Evolutionary conservation across 2,113 vertebrate species (phyloP).

Genomic region (Phalacrocorax aristotelis): DNA sequence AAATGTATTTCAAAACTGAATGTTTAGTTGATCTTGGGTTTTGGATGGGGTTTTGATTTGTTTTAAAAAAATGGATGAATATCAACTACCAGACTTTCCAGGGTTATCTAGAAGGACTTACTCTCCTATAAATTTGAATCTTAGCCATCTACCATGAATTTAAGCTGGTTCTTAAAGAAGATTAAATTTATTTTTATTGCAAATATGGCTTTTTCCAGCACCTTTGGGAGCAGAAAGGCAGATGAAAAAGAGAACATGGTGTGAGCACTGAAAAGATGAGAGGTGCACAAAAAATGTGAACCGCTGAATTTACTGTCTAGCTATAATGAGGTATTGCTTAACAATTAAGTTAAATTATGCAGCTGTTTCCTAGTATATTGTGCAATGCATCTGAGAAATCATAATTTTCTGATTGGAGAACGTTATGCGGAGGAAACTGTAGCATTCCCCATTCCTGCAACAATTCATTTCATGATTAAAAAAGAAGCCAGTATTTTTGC

Average conservation of each 20-base stretch:
- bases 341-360: slow-evolving; percentile 78
- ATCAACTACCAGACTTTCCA: background rate
- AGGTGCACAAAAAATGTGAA: slow-evolving; percentile 39
- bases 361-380: slow-evolving; percentile 70
- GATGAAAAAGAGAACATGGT: background rate
- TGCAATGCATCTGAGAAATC: slow-evolving; percentile 61
- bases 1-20: background rate
- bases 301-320: slow-evolving; percentile 61
- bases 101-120: background rate
- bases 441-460: slow-evolving; percentile 44
- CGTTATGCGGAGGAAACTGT: slow-evolving; percentile 53
- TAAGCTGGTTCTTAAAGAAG: background rate
- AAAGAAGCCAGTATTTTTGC: slow-evolving; percentile 59
- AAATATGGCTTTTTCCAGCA: slow-evolving; percentile 9
- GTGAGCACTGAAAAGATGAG: slow-evolving; percentile 1
- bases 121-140: background rate
- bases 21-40: background rate
- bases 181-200: slow-evolving; percentile 1
- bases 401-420: slow-evolving; percentile 57
- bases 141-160: background rate
- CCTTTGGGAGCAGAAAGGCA: background rate
- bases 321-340: slow-evolving; percentile 68
- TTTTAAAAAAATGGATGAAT: background rate
- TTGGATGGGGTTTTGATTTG: background rate
- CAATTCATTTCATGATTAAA: slow-evolving; percentile 65